Evolutionary conservation across 2,113 vertebrate species (phyloP).

Genomic region (Castor canadensis): DNA sequence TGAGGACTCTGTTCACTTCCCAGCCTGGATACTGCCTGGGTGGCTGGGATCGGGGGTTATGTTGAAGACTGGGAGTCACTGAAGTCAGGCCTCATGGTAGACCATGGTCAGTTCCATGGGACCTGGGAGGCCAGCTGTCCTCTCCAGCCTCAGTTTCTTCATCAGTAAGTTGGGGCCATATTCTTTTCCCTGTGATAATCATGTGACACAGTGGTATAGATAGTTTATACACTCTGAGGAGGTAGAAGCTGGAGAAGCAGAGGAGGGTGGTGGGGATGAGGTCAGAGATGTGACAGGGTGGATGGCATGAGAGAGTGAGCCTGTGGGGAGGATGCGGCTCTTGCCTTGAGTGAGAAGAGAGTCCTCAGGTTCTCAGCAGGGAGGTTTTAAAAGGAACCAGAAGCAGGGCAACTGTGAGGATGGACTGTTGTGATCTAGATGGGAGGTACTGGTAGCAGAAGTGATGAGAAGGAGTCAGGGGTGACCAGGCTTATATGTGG

Average conservation of each 20-base stretch:
- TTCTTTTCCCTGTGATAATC: background rate
- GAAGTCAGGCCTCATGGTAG: background rate
- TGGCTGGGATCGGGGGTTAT: background rate
- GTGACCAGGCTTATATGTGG: too few species aligned
- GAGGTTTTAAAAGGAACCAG: background rate
- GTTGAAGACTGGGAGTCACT: background rate
- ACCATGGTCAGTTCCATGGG: background rate
- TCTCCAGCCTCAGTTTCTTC: background rate
- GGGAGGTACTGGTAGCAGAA: background rate
- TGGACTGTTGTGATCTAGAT: rapidly evolving
- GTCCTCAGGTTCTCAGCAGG: background rate
- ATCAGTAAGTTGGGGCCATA: background rate
- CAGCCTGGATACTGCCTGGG: background rate
- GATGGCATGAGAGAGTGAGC: too few species aligned
- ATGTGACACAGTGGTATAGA: background rate
- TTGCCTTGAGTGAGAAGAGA: background rate
- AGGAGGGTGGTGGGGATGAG: background rate
- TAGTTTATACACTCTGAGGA: background rate
- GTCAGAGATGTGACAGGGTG: too few species aligned
- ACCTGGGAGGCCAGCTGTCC: background rate
- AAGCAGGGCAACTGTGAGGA: too few species aligned
- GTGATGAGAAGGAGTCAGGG: too few species aligned
- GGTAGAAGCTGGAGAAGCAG: background rate
- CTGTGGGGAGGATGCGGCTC: background rate
- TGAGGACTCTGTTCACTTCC: background rate